Evolutionary conservation across 2,888 invertebrate genomes (phyloP), one percentile per base, ranked within the genome.

Genomic region (Rhingia rostrata): DNA sequence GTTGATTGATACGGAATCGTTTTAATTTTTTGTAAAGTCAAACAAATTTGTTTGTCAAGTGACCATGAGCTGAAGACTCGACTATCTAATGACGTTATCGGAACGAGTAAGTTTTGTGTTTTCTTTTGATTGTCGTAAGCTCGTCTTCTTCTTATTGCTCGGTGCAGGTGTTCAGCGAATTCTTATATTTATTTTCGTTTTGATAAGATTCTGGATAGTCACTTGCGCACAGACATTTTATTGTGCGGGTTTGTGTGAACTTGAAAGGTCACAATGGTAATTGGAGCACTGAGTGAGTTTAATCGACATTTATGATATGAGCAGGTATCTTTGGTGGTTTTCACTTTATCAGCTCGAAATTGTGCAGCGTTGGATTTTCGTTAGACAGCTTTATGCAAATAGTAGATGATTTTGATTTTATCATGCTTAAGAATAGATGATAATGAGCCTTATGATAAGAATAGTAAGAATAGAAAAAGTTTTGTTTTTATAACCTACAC

Each of bases 71-170:
- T 64, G 47, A 56, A 45, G 39, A 56, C 22, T 22, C 22, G 22
- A 22, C 22, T 22, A 56, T 39, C 47, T 69, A 53, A 30, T 63
- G 69, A 22, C 39, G 49, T 22, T 49, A 53, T 32, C 35, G 33
- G 22, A 53, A 39, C 22, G 63, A 63, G 70, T 70, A 70, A 70
- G 77, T 69, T 12, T 49, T 41, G 9, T 30, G 33, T 60, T 9
- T 22, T 7, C 45, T 54, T 63, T 53, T 37, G 5, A 12, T 56
- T 45, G 12, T 61, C 7, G n/a, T n/a, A 6, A 4, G 30, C 41
- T 32, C 12, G 39, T 12, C 60, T 47, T 39, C 39, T 60, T 60
- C 41, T 12, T 64, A n/a, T 51, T 41, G 6, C 9, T 5, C 30
- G 12, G 41, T 53, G 64, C 51, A 64, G 64, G 64, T 64, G 64